Percentiles rank a stretch among this genome's conserved stretches.
Evolutionary conservation across 2,797 vertebrate genomes (phyloP).

Genomic region (Fratercula arctica): DNA sequence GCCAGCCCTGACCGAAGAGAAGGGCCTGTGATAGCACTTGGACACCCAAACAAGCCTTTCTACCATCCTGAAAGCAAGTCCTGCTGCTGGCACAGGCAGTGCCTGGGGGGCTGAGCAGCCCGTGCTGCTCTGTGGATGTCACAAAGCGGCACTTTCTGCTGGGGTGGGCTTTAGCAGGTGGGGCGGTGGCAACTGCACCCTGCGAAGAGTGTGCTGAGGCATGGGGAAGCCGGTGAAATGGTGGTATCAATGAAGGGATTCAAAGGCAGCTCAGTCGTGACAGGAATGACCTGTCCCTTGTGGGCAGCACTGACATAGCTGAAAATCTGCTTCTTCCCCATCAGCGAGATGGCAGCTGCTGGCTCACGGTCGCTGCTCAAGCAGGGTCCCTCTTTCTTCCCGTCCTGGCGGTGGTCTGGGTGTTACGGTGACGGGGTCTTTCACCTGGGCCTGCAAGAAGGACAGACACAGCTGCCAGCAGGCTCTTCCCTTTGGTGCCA

Average conservation of each 20-base stretch:
- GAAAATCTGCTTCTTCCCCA: not conserved
- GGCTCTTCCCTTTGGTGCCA: conserved; percentile 32
- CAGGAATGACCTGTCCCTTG: not conserved
- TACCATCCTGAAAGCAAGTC: not conserved
- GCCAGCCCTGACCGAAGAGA: not conserved
- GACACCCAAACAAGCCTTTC: not conserved
- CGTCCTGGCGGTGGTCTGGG: not conserved
- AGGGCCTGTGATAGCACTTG: not conserved
- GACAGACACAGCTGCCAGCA: not conserved
- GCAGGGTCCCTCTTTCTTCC: not conserved
- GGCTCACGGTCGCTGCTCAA: not conserved
- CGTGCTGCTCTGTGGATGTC: fast-evolving
- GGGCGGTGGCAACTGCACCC: not conserved
- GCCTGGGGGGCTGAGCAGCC: fast-evolving
- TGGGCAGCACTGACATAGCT: not conserved
- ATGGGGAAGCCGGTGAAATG: fast-evolving
- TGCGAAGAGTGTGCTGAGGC: fast-evolving
- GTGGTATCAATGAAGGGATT: not conserved
- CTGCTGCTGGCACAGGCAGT: not conserved
- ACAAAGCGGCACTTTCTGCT: fast-evolving
- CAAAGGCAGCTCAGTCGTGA: not conserved
- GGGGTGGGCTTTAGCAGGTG: fast-evolving
- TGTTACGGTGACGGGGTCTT: not conserved
- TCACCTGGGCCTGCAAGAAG: not conserved
- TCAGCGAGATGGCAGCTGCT: not conserved